phyloP scores from a whole-genome alignment of 92 coral and sea anemone species.

The Palythoa caribaeorum region DNA sequence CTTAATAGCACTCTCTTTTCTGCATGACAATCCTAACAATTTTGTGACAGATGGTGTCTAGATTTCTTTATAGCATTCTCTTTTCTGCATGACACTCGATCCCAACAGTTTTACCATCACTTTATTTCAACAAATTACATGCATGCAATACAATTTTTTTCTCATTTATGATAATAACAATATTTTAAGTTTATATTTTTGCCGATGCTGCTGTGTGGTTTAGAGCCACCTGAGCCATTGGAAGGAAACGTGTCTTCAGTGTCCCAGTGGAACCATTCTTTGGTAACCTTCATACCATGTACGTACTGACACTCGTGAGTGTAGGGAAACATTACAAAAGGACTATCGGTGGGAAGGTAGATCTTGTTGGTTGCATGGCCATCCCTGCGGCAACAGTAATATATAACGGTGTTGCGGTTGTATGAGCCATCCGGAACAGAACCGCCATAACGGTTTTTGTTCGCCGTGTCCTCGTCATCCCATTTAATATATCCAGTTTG shows the following conservation, averaged over 20 bases:
- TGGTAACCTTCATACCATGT: slow-evolving; percentile 30
- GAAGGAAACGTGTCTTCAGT: slow-evolving; percentile 28
- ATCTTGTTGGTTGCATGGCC: slow-evolving; percentile 72
- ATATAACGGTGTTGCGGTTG: slow-evolving; percentile 41
- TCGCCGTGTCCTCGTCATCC: slow-evolving; percentile 66
- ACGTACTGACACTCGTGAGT: slow-evolving; percentile 47
- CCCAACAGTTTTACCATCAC: too few species aligned
- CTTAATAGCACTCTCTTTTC: too few species aligned
- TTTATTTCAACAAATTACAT: too few species aligned
- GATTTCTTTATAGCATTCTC: too few species aligned
- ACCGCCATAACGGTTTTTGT: slow-evolving; percentile 46
- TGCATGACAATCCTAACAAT: too few species aligned
- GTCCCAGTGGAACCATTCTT: slow-evolving; percentile 42
- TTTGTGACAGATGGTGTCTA: too few species aligned
- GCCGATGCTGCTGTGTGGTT: slow-evolving; percentile 12
- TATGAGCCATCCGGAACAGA: slow-evolving; percentile 61
- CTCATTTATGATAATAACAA: slow-evolving; percentile 26
- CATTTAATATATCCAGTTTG: slow-evolving; percentile 8
- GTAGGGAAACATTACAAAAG: slow-evolving; percentile 50
- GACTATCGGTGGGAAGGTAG: slow-evolving; percentile 65
- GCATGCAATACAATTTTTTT: too few species aligned
- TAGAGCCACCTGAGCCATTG: neutral
- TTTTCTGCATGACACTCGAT: too few species aligned
- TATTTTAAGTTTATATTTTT: slow-evolving; percentile 14
- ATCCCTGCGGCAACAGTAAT: slow-evolving; percentile 68